phyloP scores from a whole-genome alignment of 1,140 invertebrate genomes.

The Camponotus pennsylvanicus region DNA sequence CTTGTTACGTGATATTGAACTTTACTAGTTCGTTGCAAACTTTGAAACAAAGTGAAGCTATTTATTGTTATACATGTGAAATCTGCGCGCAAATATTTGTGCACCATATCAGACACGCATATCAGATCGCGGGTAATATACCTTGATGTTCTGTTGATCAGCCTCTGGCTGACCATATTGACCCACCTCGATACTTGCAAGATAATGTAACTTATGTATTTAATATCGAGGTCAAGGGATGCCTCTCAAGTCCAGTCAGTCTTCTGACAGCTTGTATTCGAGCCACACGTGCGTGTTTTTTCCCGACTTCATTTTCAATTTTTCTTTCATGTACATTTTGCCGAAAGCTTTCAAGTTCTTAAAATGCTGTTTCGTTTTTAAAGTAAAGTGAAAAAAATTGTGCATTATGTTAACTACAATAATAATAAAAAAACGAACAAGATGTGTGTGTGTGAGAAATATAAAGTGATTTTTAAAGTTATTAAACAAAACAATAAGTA shows the following conservation, averaged over 20 bases:
- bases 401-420: background rate
- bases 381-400: background rate
- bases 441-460: background rate
- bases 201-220: constrained; percentile 84
- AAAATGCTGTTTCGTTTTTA: background rate
- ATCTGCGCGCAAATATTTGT: background rate
- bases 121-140: constrained; percentile 13
- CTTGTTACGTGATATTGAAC: background rate
- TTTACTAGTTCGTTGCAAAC: background rate
- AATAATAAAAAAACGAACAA: background rate
- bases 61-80: background rate
- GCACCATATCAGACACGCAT: background rate
- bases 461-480: background rate
- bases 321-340: background rate
- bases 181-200: constrained; percentile 67
- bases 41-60: background rate
- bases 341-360: background rate
- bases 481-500: background rate
- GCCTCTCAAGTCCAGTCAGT: constrained; percentile 85
- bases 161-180: background rate
- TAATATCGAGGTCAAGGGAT: constrained; percentile 85
- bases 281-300: constrained; percentile 76
- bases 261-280: constrained; percentile 79
- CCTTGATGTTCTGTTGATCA: constrained; percentile 35
- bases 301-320: constrained; percentile 23